A percentile compares a stretch with the other conserved stretches of the same genome.
Evolutionary conservation across 2,797 vertebrate genomes (phyloP).

Genomic region (Acanthiza pusilla): DNA sequence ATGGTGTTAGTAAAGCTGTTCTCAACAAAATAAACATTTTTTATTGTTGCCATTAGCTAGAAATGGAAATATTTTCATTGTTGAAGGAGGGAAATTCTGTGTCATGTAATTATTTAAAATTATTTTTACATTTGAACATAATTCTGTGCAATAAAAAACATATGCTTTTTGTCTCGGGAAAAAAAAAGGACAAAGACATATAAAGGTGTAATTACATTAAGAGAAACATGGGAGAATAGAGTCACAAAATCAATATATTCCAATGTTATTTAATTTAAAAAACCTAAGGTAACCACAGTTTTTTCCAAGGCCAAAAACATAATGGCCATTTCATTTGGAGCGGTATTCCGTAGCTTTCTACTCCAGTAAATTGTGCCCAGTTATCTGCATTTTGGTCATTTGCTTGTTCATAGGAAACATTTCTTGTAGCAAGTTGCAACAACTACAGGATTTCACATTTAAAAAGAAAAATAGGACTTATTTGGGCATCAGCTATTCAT

Average conservation of each 20-base stretch:
- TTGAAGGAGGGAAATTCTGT: background rate
- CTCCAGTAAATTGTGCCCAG: background rate
- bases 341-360: background rate
- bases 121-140: background rate
- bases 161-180: background rate
- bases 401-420: background rate
- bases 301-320: background rate
- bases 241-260: background rate
- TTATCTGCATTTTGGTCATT: background rate
- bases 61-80: background rate
- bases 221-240: background rate
- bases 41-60: background rate
- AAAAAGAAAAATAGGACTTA: background rate
- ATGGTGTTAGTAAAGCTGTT: background rate
- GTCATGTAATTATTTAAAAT: background rate
- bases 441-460: background rate
- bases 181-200: background rate
- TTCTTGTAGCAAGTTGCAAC: background rate
- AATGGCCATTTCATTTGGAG: background rate
- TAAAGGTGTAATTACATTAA: background rate
- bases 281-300: background rate
- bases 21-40: background rate
- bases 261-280: background rate
- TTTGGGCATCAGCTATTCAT: background rate
- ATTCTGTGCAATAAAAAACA: background rate